These are phyloP conservation scores for Linepithema humile DNA, from an alignment of 1,140 invertebrate genomes.

Conservation along the genomic window DNA sequence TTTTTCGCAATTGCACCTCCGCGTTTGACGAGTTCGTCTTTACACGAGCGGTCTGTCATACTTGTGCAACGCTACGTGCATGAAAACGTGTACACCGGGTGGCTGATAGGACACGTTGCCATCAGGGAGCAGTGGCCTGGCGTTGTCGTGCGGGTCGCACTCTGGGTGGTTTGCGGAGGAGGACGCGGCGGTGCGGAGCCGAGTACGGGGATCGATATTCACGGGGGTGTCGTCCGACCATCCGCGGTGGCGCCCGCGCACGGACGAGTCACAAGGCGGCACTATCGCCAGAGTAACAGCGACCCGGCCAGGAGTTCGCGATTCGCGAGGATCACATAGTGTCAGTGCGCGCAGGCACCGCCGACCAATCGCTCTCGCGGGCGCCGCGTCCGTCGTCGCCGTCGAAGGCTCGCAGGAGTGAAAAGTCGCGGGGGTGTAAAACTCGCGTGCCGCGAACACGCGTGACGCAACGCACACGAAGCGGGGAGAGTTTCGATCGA, in stretches of 20 bases:
- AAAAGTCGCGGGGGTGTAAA: neutral
- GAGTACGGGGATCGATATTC: slow-evolving; percentile 77
- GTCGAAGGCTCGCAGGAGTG: slow-evolving; percentile 19
- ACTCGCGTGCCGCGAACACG: slow-evolving; percentile 26
- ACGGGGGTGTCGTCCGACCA: slow-evolving; percentile 80
- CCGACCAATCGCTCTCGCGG: slow-evolving; percentile 33
- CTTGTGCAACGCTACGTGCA: slow-evolving; percentile 15
- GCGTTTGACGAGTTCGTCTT: neutral
- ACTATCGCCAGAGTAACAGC: slow-evolving; percentile 65
- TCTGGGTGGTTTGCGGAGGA: slow-evolving; percentile 51
- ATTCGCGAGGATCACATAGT: slow-evolving; percentile 43
- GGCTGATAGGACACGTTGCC: slow-evolving; percentile 71
- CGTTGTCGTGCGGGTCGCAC: slow-evolving; percentile 67
- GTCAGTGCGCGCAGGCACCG: slow-evolving; percentile 67
- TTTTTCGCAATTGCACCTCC: neutral
- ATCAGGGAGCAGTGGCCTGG: slow-evolving; percentile 78
- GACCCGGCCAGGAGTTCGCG: slow-evolving; percentile 61
- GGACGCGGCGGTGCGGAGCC: slow-evolving; percentile 20
- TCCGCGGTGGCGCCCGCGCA: slow-evolving; percentile 76
- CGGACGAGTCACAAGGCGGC: slow-evolving; percentile 67
- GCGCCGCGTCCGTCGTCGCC: neutral
- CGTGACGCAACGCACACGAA: slow-evolving; percentile 20
- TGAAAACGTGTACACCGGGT: slow-evolving; percentile 21
- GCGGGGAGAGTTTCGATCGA: neutral
- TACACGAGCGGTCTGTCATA: slow-evolving; percentile 31